Evolutionary conservation across 2,797 vertebrate genomes (phyloP), one percentile per base, ranked within the genome.

Genomic region (Darevskia mixta): DNA sequence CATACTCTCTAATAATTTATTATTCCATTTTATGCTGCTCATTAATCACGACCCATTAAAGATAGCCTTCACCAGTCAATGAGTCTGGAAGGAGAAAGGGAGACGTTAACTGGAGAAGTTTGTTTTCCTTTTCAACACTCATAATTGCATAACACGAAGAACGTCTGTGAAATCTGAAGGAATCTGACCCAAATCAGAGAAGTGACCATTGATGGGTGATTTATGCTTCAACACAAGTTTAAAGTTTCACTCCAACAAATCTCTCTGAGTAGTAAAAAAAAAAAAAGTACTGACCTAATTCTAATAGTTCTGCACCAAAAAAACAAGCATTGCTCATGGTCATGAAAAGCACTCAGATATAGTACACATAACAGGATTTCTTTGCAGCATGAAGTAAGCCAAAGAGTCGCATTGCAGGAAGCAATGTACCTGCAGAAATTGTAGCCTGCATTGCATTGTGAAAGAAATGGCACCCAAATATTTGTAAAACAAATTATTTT

Each of bases 311-410:
- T 20, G 6, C 75, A 89, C 76, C 8, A 77, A 69, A 67, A 79
- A 0, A 1, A 75, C 0, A 0, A 61, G 32, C 0, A 0, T 29
- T 86, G 8, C 61, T 83, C 2, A 10, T 0, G 1, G 77, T 49
- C 20, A 82, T 90, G 29, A 1, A 73, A 82, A 32, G 61, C 18
- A 0, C 87, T 89, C 2, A 4, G 0, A 61, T 17, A 79, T 10
- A 0, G 61, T 29, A 32, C 45, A 72, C 84, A 38, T 66, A 88
- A 55, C 7, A 32, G 77, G 67, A 58, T 41, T 58, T 83, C 23
- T 17, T 78, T 92, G 20, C 38, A 79, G 83, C 77, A 20, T 41
- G 87, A 93, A 92, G 35, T 23, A 89, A 91, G 23, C 49, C 49
- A 55, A 90, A 1, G 0, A 94, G 86, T 92, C 94, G 72, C 10